Base-by-base conservation (phyloP, 2,113 vertebrate genomes). In the Phasianus colchicus region DNA sequence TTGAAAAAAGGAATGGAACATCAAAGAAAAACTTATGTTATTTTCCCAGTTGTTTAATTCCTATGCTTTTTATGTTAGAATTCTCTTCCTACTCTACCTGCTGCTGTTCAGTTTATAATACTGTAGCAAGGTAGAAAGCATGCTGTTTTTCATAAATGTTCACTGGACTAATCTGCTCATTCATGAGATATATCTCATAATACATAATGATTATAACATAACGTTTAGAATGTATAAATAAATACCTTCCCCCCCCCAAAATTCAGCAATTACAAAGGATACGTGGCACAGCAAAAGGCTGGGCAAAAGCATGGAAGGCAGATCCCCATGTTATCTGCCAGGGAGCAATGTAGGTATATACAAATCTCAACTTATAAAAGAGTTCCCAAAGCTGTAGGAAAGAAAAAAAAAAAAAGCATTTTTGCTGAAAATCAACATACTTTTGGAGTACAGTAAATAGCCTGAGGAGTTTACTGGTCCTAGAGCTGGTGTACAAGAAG, bases 271-370 rank as follows among this genome's bases (percentile, higher is more conserved):
- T 92, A 63, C 71, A 91, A 98, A 99, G 98, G 99, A 99, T 99
- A 99, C 99, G 99, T 97, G 99, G 99, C 93, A 99, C 99, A 60
- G 99, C 99, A 88, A 99, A 99, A 20, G 99, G 99, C 95, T 99
- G 99, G 93, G 99, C 99, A 58, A 99, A 99, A 90, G 99, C 99
- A 66, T 99, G 99, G 93, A 99, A 99, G 65, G 99, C 99, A 74
- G 99, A 99, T 52, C 99, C 99, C 99, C 99, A 99, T 0, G 99
- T 99, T 96, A 99, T 99, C 90, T 99, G 99, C 99, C 99, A 99
- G 2, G 99, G 99, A 72, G 99, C 99, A 50, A 99, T 99, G 93
- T 99, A 99, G 92, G 99, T 99, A 96, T 99, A 99, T 77, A 99
- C 99, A 94, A 99, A 99, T 95, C 98, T 98, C 96, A 99, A 86